Evolutionary conservation across 2,888 invertebrate species (phyloP), one percentile per base, ranked within the genome.

Genomic region (Meteorus cinctellus): DNA sequence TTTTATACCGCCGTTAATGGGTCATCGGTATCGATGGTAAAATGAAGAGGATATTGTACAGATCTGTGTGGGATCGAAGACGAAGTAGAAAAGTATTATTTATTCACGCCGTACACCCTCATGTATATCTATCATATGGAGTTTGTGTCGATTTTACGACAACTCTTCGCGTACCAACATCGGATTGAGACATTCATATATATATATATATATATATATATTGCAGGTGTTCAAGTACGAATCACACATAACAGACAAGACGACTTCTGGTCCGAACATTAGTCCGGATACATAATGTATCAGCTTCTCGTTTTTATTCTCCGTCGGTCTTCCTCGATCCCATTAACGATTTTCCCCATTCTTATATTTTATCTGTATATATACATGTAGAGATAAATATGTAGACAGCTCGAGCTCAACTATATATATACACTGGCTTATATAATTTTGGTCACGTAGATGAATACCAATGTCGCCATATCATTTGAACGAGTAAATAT

Each of bases 231-330:
- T 0, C 45, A 45, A 10, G 45, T 45, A 14, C 16, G 16, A 45
- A 45, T 45, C 16, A 45, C 45, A 45, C 16, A 45, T 16, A 4
- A 14, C 16, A 45, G 3, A 16, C 8, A 14, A 14, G 16, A 24
- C 8, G 14, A n/a, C 14, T 27, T 59, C 4, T 59, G 19, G 19
- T 19, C 41, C n/a, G 36, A 70, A 67, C 74, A 59, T 48, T 76
- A 73, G 77, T 79, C 75, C 74, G 74, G 79, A 80, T 80, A 80
- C 79, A 80, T 80, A 80, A 77, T 79, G 77, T 76, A 79, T 78
- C 77, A 24, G 36, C 71, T 71, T 41, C 41, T 71, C 51, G 24
- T 62, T 62, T 29, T 62, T 27, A 34, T 34, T 34, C 34, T 34
- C 34, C 31, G 16, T 59, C 71, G 41, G 8, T 41, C 41, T 8